These are phyloP conservation scores for Tinamus guttatus DNA, from an alignment of 2,113 vertebrate species.

Conservation along the genomic window DNA sequence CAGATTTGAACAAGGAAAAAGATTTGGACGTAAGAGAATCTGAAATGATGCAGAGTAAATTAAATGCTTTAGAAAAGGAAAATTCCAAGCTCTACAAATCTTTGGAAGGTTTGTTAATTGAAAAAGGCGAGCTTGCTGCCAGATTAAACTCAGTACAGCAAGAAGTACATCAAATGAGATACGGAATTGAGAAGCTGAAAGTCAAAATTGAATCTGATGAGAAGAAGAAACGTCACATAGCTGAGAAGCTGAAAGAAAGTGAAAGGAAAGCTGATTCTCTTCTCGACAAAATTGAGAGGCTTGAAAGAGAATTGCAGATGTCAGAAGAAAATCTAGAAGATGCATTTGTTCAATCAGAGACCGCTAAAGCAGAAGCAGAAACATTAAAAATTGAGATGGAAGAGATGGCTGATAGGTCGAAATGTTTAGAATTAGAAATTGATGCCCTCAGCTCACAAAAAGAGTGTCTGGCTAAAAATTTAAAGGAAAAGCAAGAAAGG, in stretches of 20 bases:
- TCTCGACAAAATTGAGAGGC: slow-evolving; percentile 81
- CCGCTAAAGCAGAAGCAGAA: slow-evolving; percentile 83
- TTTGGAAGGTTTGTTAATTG: slow-evolving; percentile 82
- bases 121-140: slow-evolving; percentile 86
- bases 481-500: slow-evolving; percentile 62
- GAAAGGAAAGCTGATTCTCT: slow-evolving; percentile 80
- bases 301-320: slow-evolving; percentile 81
- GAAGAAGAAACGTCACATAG: slow-evolving; percentile 79
- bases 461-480: slow-evolving; percentile 71
- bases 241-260: slow-evolving; percentile 82
- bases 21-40: slow-evolving; percentile 69
- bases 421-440: slow-evolving; percentile 52
- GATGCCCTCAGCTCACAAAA: slow-evolving; percentile 77
- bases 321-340: slow-evolving; percentile 82
- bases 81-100: slow-evolving; percentile 78
- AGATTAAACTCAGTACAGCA: slow-evolving; percentile 86
- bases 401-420: slow-evolving; percentile 22
- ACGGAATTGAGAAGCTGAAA: slow-evolving; percentile 89
- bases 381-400: slow-evolving; percentile 63
- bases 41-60: slow-evolving; percentile 78
- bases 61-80: slow-evolving; percentile 77
- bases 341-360: slow-evolving; percentile 84
- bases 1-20: slow-evolving; percentile 77
- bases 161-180: slow-evolving; percentile 84
- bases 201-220: slow-evolving; percentile 91